Evolutionary conservation across 2,113 vertebrate species (phyloP).

Genomic region (Himantopus leucocephalus): DNA sequence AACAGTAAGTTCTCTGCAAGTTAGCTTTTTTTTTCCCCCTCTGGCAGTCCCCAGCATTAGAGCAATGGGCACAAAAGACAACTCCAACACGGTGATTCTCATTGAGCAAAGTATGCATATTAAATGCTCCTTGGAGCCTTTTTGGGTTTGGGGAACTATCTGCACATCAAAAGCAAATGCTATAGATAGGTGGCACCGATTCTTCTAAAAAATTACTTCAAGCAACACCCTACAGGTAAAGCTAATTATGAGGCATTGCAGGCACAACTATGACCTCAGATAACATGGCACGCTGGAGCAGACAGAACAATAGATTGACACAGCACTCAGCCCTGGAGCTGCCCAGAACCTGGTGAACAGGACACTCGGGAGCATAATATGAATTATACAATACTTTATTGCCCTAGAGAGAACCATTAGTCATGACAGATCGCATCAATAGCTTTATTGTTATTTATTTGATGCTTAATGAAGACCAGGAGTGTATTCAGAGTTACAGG

Average conservation of each 20-base stretch:
- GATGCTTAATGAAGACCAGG: not conserved
- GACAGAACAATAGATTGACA: not conserved
- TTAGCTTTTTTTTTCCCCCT: accelerated
- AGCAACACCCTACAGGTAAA: not conserved
- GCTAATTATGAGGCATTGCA: not conserved
- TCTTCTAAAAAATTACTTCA: not conserved
- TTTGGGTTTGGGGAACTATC: not conserved
- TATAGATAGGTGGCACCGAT: not conserved
- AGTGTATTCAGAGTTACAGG: not conserved
- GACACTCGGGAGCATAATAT: not conserved
- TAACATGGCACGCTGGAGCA: not conserved
- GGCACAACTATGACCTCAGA: not conserved
- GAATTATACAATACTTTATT: not conserved
- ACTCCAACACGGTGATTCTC: not conserved
- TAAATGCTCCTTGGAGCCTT: not conserved
- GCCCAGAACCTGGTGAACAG: not conserved
- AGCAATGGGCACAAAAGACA: not conserved
- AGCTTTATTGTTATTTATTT: not conserved
- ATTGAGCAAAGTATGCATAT: not conserved
- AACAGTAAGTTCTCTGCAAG: not conserved
- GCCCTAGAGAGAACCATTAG: not conserved
- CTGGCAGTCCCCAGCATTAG: not conserved
- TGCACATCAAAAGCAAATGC: not conserved
- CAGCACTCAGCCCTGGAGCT: not conserved
- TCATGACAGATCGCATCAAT: not conserved